A percentile compares a stretch with the other conserved stretches of the same genome.
Conservation (phyloP, 2,888 invertebrate species). For the Heliconius erato region DNA sequence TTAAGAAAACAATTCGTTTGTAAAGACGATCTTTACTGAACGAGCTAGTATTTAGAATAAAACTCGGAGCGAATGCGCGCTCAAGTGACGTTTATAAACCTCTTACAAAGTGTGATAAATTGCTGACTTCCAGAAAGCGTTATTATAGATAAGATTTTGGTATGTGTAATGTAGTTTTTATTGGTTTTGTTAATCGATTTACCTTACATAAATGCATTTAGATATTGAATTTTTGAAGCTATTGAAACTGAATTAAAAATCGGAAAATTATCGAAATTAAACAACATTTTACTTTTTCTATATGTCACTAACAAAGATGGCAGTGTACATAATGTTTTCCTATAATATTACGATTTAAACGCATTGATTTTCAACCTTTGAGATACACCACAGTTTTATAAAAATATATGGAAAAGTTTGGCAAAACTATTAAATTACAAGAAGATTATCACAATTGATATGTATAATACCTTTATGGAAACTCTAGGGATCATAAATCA, state of each 20-base stretch:
- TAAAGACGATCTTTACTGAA: constrained; percentile 14
- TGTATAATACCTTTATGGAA: constrained; percentile 62
- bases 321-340: not conserved
- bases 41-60: constrained; percentile 41
- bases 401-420: constrained; percentile 54
- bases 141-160: constrained; percentile 23
- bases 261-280: not conserved
- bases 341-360: not conserved
- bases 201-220: not conserved
- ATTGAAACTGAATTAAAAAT: not conserved
- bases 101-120: constrained; percentile 45
- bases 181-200: not conserved
- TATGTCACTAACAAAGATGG: not conserved
- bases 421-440: constrained; percentile 58
- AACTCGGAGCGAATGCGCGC: constrained; percentile 37
- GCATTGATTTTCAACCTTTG: constrained; percentile 50
- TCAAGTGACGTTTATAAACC: constrained; percentile 42
- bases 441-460: constrained; percentile 63
- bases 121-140: constrained; percentile 40
- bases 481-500: constrained; percentile 65
- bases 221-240: not conserved
- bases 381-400: constrained; percentile 51
- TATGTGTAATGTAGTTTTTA: not conserved
- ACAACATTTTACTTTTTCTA: not conserved
- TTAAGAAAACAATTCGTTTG: constrained; percentile 18